Base-by-base conservation (phyloP, 2,113 vertebrate genomes). In the Gymnocephalus cernua region DNA sequence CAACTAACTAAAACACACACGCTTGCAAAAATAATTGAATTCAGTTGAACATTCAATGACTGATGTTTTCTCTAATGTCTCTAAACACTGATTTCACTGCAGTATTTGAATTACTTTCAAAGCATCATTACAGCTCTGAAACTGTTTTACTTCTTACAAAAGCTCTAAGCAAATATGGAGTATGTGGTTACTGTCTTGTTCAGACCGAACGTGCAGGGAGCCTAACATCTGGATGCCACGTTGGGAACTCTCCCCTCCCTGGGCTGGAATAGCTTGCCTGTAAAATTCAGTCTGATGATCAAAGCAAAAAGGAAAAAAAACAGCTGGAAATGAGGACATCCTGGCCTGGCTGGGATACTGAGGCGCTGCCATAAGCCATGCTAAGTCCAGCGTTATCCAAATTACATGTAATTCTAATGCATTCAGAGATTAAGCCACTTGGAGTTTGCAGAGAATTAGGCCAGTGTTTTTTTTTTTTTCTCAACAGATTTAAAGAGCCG, bases 151-250 rank as follows among this genome's bases (percentile, higher is more conserved):
- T 50, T 38, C 18, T 32, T 35, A 35, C 32, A 71, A 11, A 62
- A 47, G 23, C 59, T 58, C 12, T 50, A 13, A 23, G 62, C 23
- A 53, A n/a, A 47, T 11, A 13, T 56, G 23, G 45, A 57, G 65
- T n/a, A 21, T 19, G 14, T 50, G 59, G 62, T 72, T 65, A 70
- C 15, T 38, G 29, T 83, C 41, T 35, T 53, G 65, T 56, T 85
- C 67, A 29, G 45, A 62, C 54, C 61, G 41, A 44, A 54, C 47
- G 32, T 53, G 45, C 45, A 79, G 35, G 9, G 50, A 86, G 47
- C 10, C 61, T 21, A 4, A 89, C 89, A 93, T 92, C 85, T 93
- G 92, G 86, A 80, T 74, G 79, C 86, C 88, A 90, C 69, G 74
- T 89, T 74, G 83, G 84, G 70, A 90, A 45, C 19, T 2, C 63